Evolutionary conservation across 2,888 invertebrate genomes (phyloP).

Genomic region (Hoplodrina ambigua): DNA sequence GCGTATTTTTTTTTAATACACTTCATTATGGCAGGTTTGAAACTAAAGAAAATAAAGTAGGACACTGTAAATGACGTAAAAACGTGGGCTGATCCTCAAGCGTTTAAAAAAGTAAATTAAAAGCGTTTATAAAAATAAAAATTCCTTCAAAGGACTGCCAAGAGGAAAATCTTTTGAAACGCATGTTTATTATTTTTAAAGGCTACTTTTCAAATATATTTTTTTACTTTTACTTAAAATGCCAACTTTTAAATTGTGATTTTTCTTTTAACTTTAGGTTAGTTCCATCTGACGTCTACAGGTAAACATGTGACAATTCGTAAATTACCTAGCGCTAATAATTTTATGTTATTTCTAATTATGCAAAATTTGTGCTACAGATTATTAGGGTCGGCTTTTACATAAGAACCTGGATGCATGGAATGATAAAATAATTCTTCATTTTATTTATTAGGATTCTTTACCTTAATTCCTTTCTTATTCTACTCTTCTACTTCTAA

Average conservation of each 20-base stretch:
- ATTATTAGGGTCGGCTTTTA: too few relatives aligned
- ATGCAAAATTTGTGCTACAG: too few relatives aligned
- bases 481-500: too few relatives aligned
- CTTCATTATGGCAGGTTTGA: slow-evolving; percentile 14
- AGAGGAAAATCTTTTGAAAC: slow-evolving; percentile 10
- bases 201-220: background rate
- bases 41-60: slow-evolving; percentile 18
- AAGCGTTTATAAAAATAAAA: slow-evolving; percentile 10
- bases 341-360: too few relatives aligned
- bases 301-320: too few relatives aligned
- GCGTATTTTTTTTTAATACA: background rate
- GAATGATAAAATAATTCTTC: too few relatives aligned
- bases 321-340: too few relatives aligned
- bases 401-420: too few relatives aligned
- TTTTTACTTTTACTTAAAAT: background rate
- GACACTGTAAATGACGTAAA: slow-evolving; percentile 12
- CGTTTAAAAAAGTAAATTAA: slow-evolving; percentile 11
- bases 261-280: background rate
- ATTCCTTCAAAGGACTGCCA: slow-evolving; percentile 3
- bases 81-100: slow-evolving; percentile 2
- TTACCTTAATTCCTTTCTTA: too few relatives aligned
- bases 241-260: background rate
- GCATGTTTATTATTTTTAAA: slow-evolving; percentile 14
- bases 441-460: too few relatives aligned
- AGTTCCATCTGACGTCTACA: too few relatives aligned